phyloP scores from a whole-genome alignment of 2,888 invertebrate species.

The Drosophila ustulata region DNA sequence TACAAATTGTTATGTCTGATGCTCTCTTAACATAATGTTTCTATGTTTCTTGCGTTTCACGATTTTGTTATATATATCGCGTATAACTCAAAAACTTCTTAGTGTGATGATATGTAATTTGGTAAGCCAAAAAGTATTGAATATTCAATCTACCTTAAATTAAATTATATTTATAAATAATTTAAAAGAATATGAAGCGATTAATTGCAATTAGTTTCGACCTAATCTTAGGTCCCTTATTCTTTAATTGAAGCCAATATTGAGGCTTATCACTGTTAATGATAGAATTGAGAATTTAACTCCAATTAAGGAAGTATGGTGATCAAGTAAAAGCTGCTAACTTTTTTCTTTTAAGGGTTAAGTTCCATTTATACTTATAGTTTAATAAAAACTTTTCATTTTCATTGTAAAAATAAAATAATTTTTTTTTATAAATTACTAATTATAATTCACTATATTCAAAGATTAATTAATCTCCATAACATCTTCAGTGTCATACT shows the following conservation, averaged over 20 bases:
- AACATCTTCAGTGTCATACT: no score
- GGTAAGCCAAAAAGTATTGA: constrained; percentile 85
- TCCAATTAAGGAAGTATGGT: constrained; percentile 88
- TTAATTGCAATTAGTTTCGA: constrained; percentile 86
- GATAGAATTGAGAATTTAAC: constrained; percentile 70
- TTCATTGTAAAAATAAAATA: constrained; percentile 88
- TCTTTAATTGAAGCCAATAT: constrained; percentile 84
- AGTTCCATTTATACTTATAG: constrained; percentile 71
- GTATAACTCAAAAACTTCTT: no score
- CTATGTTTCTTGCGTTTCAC: no score
- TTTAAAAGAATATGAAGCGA: constrained; percentile 84
- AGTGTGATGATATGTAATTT: no score
- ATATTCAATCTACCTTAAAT: constrained; percentile 80
- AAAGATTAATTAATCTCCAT: no score
- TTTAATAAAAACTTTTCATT: constrained; percentile 88
- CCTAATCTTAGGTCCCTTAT: constrained; percentile 86
- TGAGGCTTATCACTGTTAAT: constrained; percentile 87
- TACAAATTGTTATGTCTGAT: no score
- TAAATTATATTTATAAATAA: no score
- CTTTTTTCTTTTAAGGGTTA: constrained; percentile 86
- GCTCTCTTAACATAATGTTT: no score
- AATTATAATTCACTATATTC: no score
- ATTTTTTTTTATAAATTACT: background rate
- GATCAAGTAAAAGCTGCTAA: constrained; percentile 88
- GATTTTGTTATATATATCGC: no score